Conservation (phyloP, 2,113 vertebrate genomes). For the Chaenocephalus aceratus region DNA sequence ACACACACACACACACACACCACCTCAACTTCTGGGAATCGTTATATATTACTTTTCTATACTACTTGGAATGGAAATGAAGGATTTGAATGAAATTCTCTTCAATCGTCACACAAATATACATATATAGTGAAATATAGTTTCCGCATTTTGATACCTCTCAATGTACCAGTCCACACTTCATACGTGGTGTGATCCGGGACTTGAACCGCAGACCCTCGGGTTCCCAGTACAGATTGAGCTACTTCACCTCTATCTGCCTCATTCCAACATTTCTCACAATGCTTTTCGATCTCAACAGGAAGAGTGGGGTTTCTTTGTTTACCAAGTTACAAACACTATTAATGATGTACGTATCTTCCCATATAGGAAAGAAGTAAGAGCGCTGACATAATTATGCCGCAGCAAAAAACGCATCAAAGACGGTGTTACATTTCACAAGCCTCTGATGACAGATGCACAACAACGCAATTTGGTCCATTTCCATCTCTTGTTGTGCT, state of each 20-base stretch:
- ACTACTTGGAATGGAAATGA: too few relatives aligned
- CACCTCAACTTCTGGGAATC: slow-evolving; percentile 21
- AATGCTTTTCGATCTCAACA: background rate
- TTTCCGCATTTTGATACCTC: too few relatives aligned
- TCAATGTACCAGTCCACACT: too few relatives aligned
- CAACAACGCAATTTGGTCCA: slow-evolving; percentile 3
- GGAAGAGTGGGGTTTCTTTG: too few relatives aligned
- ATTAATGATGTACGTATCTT: slow-evolving; percentile 19
- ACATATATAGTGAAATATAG: too few relatives aligned
- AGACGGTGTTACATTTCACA: slow-evolving; percentile 15
- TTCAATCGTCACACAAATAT: too few relatives aligned
- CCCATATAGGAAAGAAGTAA: background rate
- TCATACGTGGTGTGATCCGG: too few relatives aligned
- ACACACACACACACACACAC: slow-evolving; percentile 23
- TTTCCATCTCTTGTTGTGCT: slow-evolving; percentile 16
- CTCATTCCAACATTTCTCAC: slow-evolving; percentile 6
- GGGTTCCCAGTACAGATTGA: too few relatives aligned
- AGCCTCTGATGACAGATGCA: background rate
- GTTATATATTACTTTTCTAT: too few relatives aligned
- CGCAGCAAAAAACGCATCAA: slow-evolving; percentile 12
- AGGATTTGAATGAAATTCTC: too few relatives aligned
- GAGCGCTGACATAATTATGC: background rate
- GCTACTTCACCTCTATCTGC: slow-evolving; percentile 1
- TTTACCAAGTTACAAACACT: background rate
- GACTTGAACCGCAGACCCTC: too few relatives aligned